Base-by-base conservation (phyloP, 2,888 invertebrate species). In the Drosophila austrosaltans region DNA sequence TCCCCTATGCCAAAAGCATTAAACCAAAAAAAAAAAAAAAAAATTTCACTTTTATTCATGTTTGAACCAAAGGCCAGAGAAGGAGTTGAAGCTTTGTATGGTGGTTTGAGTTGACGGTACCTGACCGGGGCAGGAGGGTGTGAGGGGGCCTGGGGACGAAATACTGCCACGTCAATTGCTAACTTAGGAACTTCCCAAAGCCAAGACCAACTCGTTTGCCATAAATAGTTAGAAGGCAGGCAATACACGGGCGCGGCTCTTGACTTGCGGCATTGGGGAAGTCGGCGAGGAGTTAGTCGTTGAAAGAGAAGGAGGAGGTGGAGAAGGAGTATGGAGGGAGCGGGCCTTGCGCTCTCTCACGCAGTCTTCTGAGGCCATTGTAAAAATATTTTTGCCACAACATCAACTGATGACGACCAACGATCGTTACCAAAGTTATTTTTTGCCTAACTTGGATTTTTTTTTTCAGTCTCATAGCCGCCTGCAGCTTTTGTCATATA, bases 141-240 rank as follows among this genome's bases (percentile, higher is more conserved):
- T 1, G 5, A 25, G 22, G 25, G 36, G 5, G 32, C 5, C 1
- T 8, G 22, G 30, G 32, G 77, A 69, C 79, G 69, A 63, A 78
- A 78, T 73, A 77, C 77, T 76, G 71, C 72, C 69, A 75, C 79
- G 70, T 81, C 79, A 78, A 80, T 75, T 71, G 69, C 63, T 72
- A 75, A 65, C 64, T 60, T 30, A 20, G 42, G 48, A 62, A 44
- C 30, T 32, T 16, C 44, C 32, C 39, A 66, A 58, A 66, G 71
- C 53, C 42, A 65, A 54, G 57, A 72, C 69, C 87, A 83, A 84
- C 83, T 88, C 87, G 83, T 84, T 84, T 84, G 89, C 83, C 83
- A 84, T 84, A 84, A 84, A 84, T 84, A 84, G 89, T 84, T 88
- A 84, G 87, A 88, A 88, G 89, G 89, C 83, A 25, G 25, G 48